These are phyloP conservation scores for Nymphalis io DNA, from an alignment of 1,140 invertebrate species.

Conservation along the genomic window DNA sequence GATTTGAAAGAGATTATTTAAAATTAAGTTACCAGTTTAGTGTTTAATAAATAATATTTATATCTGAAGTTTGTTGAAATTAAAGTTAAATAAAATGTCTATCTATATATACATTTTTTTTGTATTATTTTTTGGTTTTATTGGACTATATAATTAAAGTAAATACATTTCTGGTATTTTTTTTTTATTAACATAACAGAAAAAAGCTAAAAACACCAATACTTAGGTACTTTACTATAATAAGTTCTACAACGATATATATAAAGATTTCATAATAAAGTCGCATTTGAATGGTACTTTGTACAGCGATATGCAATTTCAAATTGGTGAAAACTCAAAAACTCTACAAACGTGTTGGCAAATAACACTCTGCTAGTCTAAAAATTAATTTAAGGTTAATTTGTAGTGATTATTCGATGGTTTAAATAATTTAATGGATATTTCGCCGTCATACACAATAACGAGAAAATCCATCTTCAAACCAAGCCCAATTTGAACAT, in stretches of 20 bases:
- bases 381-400: no score
- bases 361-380: no score
- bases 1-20: slow-evolving; percentile 6
- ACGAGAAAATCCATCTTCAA: no score
- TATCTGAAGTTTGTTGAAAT: background rate
- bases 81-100: background rate
- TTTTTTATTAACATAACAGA: background rate
- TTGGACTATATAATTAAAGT: background rate
- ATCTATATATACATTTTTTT: background rate
- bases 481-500: background rate
- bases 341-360: no score
- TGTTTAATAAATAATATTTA: slow-evolving; percentile 10
- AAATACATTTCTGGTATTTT: background rate
- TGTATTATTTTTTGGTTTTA: background rate
- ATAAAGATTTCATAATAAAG: no score
- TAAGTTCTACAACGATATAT: no score
- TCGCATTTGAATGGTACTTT: no score
- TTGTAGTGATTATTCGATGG: no score
- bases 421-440: no score
- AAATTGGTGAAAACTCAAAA: no score
- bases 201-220: background rate
- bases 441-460: no score
- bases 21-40: background rate
- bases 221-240: background rate
- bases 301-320: no score